Base-by-base conservation (phyloP, 2,888 invertebrate species). In the Cyclophora albipunctata region DNA sequence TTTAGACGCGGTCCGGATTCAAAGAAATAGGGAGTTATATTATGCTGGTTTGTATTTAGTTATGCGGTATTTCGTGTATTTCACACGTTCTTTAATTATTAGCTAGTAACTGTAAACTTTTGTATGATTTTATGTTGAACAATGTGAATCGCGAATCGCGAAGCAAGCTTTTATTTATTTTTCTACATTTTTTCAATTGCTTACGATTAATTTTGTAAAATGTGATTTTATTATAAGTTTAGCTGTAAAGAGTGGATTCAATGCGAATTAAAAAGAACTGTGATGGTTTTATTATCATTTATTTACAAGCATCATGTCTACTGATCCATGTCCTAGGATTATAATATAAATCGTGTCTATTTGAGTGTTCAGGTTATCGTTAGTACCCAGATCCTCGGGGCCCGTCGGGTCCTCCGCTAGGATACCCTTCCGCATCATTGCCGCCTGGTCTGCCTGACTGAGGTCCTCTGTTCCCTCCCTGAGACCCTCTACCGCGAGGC, bases 301-400 rank as follows among this genome's bases (percentile, higher is more conserved):
- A 43, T 43, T 43, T 43, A 43, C 43, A 42, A 34, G 7, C 40
- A 41, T 33, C 5, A n/a, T 20, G 20, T 20, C 20, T 20, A 20
- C 20, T 20, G 20, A 2, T 20, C 20, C 20, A 20, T 20, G 20
- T 20, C 20, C 20, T 20, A 20, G 20, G 20, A 20, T 1, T 20
- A 20, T 20, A 20, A 20, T 20, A 20, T 20, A 20, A 20, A 20
- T 20, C 20, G 20, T 20, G 20, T 20, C 20, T 20, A 20, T 20
- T 20, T 20, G 20, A 20, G 20, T 20, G 20, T 20, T 20, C 20
- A 20, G 20, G 20, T 20, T 20, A 20, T 20, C 20, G 43, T 78
- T 59, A 88, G 60, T 80, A 88, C 49, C 88, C 88, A 3, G 86
- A 81, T n/a, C 88, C 88, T 48, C 82, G 69, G 2, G 70, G 78